These are phyloP conservation scores for Menidia beryllina DNA, from an alignment of 2,113 vertebrate genomes.

Conservation along the genomic window DNA sequence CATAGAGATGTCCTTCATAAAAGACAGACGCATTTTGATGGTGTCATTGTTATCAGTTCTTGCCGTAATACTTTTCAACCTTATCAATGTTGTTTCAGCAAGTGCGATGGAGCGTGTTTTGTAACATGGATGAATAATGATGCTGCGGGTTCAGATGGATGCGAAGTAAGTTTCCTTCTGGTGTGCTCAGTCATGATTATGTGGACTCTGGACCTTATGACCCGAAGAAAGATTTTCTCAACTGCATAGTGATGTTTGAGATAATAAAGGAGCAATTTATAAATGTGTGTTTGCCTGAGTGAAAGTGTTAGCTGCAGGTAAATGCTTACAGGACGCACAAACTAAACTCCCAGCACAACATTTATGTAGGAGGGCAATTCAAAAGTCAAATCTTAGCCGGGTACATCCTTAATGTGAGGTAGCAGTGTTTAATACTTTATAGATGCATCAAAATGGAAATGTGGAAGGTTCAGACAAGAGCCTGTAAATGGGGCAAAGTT, in stretches of 20 bases:
- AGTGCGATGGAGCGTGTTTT: not conserved
- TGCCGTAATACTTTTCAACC: not conserved
- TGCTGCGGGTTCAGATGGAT: not conserved
- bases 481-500: too few species aligned
- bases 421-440: too few species aligned
- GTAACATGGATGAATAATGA: not conserved
- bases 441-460: too few species aligned
- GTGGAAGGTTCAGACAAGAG: too few species aligned
- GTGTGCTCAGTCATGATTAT: not conserved
- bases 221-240: not conserved
- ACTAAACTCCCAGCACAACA: not conserved
- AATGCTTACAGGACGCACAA: not conserved
- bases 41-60: not conserved
- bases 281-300: not conserved
- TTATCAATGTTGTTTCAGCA: not conserved
- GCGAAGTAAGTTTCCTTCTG: not conserved
- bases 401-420: too few species aligned
- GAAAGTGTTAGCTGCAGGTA: not conserved
- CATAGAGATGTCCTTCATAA: not conserved
- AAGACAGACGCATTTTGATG: not conserved
- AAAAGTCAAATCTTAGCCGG: not conserved
- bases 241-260: not conserved
- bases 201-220: not conserved
- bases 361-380: not conserved
- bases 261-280: not conserved